Evolutionary conservation across 2,113 vertebrate species (phyloP).

Genomic region (Pomatostomus ruficeps): DNA sequence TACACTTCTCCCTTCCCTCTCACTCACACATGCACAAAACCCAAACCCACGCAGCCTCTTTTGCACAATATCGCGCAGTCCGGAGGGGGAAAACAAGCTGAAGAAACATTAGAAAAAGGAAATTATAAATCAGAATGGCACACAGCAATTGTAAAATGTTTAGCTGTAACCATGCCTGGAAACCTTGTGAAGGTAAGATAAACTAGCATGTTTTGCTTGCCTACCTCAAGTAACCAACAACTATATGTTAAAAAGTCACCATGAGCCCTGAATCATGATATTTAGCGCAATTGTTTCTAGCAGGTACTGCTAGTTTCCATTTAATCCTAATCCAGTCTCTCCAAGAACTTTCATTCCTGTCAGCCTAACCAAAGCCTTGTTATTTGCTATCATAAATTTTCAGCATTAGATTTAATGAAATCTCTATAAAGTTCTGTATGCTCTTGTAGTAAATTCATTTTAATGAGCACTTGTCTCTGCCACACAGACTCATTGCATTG

Average conservation of each 20-base stretch:
- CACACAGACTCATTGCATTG: not conserved
- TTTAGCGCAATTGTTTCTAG: not conserved
- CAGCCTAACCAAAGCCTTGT: not conserved
- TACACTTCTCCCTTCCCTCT: not conserved
- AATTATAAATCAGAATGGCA: not conserved
- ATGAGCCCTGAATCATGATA: not conserved
- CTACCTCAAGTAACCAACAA: not conserved
- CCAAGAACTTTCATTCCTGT: not conserved
- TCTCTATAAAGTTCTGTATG: not conserved
- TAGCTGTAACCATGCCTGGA: not conserved
- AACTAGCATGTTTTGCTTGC: not conserved
- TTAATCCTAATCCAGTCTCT: not conserved
- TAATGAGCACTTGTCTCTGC: not conserved
- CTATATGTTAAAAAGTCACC: not conserved
- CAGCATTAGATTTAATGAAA: not conserved
- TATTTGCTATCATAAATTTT: not conserved
- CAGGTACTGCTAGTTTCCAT: not conserved
- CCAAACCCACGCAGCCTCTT: not conserved
- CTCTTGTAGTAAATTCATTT: not conserved
- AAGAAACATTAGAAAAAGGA: not conserved
- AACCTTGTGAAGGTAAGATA: not conserved
- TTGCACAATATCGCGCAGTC: not conserved
- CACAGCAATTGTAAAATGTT: not conserved
- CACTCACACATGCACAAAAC: not conserved
- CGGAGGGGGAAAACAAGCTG: not conserved